Conservation (phyloP, 2,888 invertebrate species). For the Euproctis similis region DNA sequence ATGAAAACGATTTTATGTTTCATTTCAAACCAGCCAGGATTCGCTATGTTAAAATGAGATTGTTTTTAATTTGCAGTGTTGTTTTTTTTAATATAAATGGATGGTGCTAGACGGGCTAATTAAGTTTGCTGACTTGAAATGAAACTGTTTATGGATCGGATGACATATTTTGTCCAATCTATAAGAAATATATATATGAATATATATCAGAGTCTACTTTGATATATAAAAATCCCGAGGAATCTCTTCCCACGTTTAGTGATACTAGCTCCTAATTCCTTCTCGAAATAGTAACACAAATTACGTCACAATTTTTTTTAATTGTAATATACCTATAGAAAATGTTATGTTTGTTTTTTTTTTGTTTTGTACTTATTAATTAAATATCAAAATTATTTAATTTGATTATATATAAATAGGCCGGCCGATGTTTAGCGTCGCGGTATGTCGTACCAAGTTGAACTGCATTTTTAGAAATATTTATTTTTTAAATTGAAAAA, state of each 20-base stretch:
- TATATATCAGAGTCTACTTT: slow-evolving; percentile 36
- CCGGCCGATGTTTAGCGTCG: slow-evolving; percentile 34
- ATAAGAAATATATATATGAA: slow-evolving; percentile 41
- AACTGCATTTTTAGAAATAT: slow-evolving; percentile 74
- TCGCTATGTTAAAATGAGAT: slow-evolving; percentile 26
- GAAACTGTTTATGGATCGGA: slow-evolving; percentile 64
- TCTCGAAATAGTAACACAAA: slow-evolving; percentile 67
- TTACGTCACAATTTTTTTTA: slow-evolving; percentile 70
- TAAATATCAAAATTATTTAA: slow-evolving; percentile 51
- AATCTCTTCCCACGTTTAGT: slow-evolving; percentile 72
- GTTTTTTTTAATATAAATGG: slow-evolving; percentile 25
- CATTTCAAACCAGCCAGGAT: slow-evolving; percentile 64
- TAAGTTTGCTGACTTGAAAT: slow-evolving; percentile 61
- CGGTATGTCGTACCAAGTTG: slow-evolving; percentile 68
- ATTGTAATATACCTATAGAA: slow-evolving; percentile 56
- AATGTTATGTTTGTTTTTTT: slow-evolving; percentile 72
- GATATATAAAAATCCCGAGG: slow-evolving; percentile 51
- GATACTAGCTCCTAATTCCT: slow-evolving; percentile 74
- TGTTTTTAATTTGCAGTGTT: slow-evolving; percentile 16
- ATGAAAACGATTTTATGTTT: slow-evolving; percentile 47
- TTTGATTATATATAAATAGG: slow-evolving; percentile 51
- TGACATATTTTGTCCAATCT: slow-evolving; percentile 68
- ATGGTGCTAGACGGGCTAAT: slow-evolving; percentile 52
- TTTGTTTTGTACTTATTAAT: slow-evolving; percentile 66
- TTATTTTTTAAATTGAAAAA: slow-evolving; percentile 64